A percentile compares a stretch with the other conserved stretches of the same genome.
phyloP scores from a whole-genome alignment of 2,113 vertebrate genomes.

The Muntiacus muntjak region DNA sequence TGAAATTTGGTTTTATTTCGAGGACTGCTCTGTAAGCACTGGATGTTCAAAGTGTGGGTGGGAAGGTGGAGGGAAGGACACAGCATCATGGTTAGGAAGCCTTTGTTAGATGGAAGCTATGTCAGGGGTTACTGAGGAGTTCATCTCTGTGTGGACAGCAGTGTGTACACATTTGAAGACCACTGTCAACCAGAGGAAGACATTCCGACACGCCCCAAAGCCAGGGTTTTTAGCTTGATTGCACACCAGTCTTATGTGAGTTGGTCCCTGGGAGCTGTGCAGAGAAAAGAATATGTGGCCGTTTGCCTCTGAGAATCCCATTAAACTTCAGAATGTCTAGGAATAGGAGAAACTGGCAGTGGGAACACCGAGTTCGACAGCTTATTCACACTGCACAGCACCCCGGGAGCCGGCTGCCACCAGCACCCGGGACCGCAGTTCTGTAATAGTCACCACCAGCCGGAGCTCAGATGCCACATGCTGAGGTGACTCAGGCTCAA shows the following conservation, averaged over 20 bases:
- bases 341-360: background rate
- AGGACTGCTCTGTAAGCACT: slow-evolving; percentile 46
- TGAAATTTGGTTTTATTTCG: slow-evolving; percentile 25
- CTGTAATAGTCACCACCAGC: fast-evolving
- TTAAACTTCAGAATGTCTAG: background rate
- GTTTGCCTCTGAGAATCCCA: background rate
- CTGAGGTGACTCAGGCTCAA: fast-evolving
- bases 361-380: background rate
- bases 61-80: slow-evolving; percentile 46
- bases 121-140: slow-evolving; percentile 58
- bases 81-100: slow-evolving; percentile 57
- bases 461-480: fast-evolving
- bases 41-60: slow-evolving; percentile 54
- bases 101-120: slow-evolving; percentile 37
- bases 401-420: background rate
- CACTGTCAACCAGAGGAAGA: background rate
- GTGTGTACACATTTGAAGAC: background rate
- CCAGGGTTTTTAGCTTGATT: background rate
- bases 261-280: background rate
- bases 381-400: background rate
- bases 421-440: background rate
- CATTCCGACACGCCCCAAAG: background rate
- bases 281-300: background rate
- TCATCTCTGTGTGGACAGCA: background rate
- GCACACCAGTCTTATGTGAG: background rate